A percentile compares a stretch with the other conserved stretches of the same genome.
phyloP scores from a whole-genome alignment of 2,797 vertebrate species.

The Iguana delicatissima region DNA sequence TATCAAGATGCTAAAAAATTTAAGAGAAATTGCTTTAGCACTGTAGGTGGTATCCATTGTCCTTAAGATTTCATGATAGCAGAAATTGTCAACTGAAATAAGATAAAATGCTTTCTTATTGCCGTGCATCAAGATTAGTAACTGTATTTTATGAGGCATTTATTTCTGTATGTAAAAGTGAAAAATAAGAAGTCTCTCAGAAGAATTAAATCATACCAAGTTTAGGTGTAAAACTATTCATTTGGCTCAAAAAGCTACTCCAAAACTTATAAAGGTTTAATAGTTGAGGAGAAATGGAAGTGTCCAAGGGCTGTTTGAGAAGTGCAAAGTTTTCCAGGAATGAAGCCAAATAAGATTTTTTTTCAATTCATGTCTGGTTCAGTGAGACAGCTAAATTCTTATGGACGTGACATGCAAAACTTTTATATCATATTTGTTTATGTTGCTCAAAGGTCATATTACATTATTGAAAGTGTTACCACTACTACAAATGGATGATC shows the following conservation, averaged over 20 bases:
- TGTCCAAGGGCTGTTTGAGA: neutral
- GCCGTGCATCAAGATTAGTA: neutral
- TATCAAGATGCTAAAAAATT: neutral
- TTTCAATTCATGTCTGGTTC: neutral
- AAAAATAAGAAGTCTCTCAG: neutral
- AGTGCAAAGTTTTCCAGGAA: neutral
- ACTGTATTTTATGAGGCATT: no score
- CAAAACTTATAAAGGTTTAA: neutral
- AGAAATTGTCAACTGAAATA: neutral
- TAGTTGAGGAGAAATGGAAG: neutral
- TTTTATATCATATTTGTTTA: neutral
- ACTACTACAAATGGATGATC: conserved; percentile 25
- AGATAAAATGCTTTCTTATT: neutral
- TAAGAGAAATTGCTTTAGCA: neutral
- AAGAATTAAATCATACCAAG: neutral
- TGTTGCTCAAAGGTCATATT: neutral
- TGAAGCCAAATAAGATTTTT: neutral
- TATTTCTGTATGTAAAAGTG: neutral
- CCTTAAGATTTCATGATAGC: conserved; percentile 1
- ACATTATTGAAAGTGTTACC: neutral
- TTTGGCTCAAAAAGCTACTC: neutral
- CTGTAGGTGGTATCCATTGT: neutral
- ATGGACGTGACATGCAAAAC: neutral
- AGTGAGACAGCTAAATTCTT: neutral
- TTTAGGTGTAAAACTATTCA: neutral